phyloP scores from a whole-genome alignment of 2,113 vertebrate species.

The Peromyscus maniculatus region DNA sequence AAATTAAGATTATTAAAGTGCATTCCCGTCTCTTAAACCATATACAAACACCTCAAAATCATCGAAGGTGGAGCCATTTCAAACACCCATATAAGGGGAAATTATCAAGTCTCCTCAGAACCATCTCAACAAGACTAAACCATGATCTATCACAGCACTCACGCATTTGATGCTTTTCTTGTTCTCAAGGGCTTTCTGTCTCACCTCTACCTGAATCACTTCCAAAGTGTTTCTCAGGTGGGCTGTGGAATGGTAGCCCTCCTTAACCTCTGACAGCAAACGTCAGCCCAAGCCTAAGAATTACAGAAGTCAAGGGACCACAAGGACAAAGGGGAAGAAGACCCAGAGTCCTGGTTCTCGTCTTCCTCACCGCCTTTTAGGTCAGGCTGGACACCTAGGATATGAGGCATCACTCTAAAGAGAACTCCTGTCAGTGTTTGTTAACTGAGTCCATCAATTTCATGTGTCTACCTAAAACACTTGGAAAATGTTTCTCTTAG shows the following conservation, averaged over 20 bases:
- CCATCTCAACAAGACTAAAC: background rate
- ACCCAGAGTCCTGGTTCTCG: background rate
- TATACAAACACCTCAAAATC: background rate
- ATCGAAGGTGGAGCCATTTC: background rate
- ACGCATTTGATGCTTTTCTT: background rate
- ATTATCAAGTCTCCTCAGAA: background rate
- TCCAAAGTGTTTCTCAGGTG: background rate
- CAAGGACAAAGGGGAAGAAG: background rate
- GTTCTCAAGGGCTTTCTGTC: background rate
- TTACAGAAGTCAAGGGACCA: background rate
- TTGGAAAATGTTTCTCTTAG: conserved; percentile 21
- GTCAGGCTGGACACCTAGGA: too few relatives aligned
- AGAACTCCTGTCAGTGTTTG: background rate
- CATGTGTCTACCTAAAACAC: background rate
- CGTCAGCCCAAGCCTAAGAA: background rate
- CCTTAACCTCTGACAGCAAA: background rate
- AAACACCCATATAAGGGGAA: background rate
- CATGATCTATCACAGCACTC: background rate
- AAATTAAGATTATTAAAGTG: background rate
- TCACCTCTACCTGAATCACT: background rate
- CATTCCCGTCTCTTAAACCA: background rate
- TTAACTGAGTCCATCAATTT: background rate
- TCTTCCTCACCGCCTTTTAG: background rate
- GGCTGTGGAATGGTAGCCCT: background rate
- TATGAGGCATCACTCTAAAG: background rate